Base-by-base conservation (phyloP, 1,140 invertebrate genomes). In the Eueides isabella region DNA sequence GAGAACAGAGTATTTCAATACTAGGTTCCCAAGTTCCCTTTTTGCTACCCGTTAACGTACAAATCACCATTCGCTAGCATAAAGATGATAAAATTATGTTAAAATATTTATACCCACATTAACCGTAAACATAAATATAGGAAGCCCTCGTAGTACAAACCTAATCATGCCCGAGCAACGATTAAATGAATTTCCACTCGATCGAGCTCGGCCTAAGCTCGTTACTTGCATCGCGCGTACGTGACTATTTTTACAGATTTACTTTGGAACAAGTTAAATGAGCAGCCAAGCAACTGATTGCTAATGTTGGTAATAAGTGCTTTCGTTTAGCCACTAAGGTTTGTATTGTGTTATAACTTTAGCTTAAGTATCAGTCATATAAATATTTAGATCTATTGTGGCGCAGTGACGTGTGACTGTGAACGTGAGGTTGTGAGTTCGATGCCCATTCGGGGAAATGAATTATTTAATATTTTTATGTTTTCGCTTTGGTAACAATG, bases 181-280 rank as follows among this genome's bases (percentile, higher is more conserved):
- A 62, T 70, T 70, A 62, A 70, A 70, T 70, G 30, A 71, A 63
- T 71, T 63, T 71, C 68, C 61, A 63, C 48, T 71, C 68, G 61
- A 71, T 71, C 61, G 33, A 71, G 48, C 61, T 41, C 35, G 19
- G 38, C 69, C 33, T 71, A 71, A 71, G 69, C 61, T 64, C 61
- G 62, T 71, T 44, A 71, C 35, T 71, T 71, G 69, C 35, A 30
- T 64, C 69, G 69, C 30, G 23, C 5, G 55, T 61, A 71, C 68
- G 68, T 71, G 61, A 71, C 31, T 63, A 71, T 71, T 71, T 71
- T 71, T 63, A 71, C 48, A 69, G 44, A 61, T 61, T 69, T 69
- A 69, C 44, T 33, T 33, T 23, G 67, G 38, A 35, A 61, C 65
- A 30, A 63, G 61, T 63, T 63, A 63, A 63, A 31, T 63, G 61